Conservation (phyloP, 2,113 vertebrate species). For the Aldabrachelys gigantea region DNA sequence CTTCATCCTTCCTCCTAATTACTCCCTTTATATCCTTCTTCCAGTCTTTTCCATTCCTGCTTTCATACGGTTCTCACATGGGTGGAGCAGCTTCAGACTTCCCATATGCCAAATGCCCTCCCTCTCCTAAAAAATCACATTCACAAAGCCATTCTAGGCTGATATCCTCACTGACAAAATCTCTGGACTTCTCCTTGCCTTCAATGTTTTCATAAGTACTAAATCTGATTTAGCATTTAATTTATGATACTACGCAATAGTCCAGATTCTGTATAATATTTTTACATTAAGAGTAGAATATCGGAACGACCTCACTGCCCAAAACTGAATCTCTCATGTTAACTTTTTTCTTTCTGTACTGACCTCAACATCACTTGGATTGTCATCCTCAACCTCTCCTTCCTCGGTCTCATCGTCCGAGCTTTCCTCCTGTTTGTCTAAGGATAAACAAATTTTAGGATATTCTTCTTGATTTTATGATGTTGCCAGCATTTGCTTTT, state of each 20-base stretch:
- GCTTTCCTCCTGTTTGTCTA: constrained; percentile 82
- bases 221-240: not conserved
- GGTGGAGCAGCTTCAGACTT: not conserved
- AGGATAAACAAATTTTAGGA: not conserved
- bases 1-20: not conserved
- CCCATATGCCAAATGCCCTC: not conserved
- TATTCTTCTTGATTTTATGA: constrained; percentile 12
- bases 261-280: not conserved
- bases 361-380: constrained; percentile 81
- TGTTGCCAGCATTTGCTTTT: not conserved
- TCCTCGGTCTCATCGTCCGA: constrained; percentile 89
- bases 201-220: not conserved
- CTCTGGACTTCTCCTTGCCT: not conserved
- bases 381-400: constrained; percentile 85
- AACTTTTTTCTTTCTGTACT: constrained; percentile 46
- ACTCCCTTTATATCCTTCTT: not conserved
- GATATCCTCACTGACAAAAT: not conserved
- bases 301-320: not conserved
- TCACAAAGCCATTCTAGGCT: not conserved
- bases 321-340: not conserved
- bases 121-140: not conserved
- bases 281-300: not conserved
- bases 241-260: not conserved
- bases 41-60: not conserved
- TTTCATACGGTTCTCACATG: constrained; percentile 12